phyloP scores from a whole-genome alignment of 1,140 invertebrate species.

The Neoseiulus cucumeris region DNA sequence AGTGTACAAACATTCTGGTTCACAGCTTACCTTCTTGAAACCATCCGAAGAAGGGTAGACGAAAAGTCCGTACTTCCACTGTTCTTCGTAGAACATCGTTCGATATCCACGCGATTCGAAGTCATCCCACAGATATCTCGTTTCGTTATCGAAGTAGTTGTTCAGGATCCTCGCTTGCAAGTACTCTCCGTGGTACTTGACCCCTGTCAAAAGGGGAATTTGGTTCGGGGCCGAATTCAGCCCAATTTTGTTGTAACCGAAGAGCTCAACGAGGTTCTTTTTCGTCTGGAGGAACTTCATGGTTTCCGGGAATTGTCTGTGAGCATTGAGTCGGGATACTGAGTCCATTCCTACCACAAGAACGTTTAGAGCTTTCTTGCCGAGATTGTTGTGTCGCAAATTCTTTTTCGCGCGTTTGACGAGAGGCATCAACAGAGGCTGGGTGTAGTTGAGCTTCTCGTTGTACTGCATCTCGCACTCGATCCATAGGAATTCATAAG shows the following conservation, averaged over 20 bases:
- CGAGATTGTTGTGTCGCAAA: not conserved
- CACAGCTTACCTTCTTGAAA: not conserved
- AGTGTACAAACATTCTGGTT: not conserved
- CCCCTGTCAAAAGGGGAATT: slow-evolving; percentile 26
- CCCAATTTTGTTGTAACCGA: slow-evolving; percentile 29
- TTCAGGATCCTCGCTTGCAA: not conserved
- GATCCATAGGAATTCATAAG: not conserved
- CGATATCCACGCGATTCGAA: not conserved
- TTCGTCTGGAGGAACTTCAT: slow-evolving; percentile 25
- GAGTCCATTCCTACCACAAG: slow-evolving; percentile 37
- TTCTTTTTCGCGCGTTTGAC: not conserved
- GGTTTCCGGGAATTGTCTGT: slow-evolving; percentile 35
- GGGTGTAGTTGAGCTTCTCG: not conserved
- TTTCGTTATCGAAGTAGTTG: slow-evolving; percentile 1
- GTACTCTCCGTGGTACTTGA: not conserved
- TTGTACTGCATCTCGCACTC: not conserved
- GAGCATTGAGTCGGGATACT: slow-evolving; percentile 36
- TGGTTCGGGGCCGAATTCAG: slow-evolving; percentile 32
- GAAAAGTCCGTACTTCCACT: not conserved
- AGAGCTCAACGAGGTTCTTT: slow-evolving; percentile 17
- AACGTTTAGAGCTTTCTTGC: slow-evolving; percentile 19
- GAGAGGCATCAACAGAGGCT: not conserved
- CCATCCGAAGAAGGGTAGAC: not conserved
- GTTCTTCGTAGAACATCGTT: slow-evolving; percentile 3
- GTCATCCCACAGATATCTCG: slow-evolving; percentile 1